Conservation (phyloP, 2,888 invertebrate genomes). For the Beris chalybata region DNA sequence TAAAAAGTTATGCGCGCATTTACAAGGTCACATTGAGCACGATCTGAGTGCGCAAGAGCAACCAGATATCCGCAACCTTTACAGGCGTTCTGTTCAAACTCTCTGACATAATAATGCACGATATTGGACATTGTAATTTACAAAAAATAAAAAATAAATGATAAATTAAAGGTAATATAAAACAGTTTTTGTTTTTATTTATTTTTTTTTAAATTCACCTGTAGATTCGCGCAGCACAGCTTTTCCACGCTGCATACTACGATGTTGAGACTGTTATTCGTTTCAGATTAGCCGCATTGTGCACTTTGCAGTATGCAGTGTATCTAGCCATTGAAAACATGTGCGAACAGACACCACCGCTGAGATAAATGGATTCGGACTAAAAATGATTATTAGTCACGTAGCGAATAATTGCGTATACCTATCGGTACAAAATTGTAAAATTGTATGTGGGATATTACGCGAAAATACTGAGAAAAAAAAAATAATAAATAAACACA, state of each 20-base stretch:
- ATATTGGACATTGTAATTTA: conserved; percentile 11
- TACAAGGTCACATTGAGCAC: conserved; percentile 36
- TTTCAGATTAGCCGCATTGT: too few relatives aligned
- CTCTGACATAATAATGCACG: conserved; percentile 15
- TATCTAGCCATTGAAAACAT: too few relatives aligned
- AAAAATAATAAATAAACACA: conserved; percentile 25
- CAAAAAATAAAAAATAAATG: not conserved
- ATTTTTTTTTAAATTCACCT: conserved; percentile 25
- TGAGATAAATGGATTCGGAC: conserved; percentile 14
- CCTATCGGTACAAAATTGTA: conserved; percentile 9
- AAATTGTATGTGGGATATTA: not conserved
- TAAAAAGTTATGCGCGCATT: conserved; percentile 24
- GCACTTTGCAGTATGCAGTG: too few relatives aligned
- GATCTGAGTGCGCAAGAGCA: conserved; percentile 23
- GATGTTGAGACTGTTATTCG: too few relatives aligned
- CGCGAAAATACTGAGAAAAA: not conserved
- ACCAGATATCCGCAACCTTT: conserved; percentile 32
- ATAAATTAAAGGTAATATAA: too few relatives aligned
- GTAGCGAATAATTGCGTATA: conserved; percentile 19
- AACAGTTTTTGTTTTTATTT: not conserved
- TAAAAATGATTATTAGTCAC: conserved; percentile 25
- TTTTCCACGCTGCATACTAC: conserved; percentile 10
- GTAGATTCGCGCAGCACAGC: conserved; percentile 3
- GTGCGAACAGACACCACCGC: conserved; percentile 2
- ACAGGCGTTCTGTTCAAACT: not conserved